These are phyloP conservation scores for Trematocara variabile DNA, from an alignment of 2,113 vertebrate species.

Conservation along the genomic window DNA sequence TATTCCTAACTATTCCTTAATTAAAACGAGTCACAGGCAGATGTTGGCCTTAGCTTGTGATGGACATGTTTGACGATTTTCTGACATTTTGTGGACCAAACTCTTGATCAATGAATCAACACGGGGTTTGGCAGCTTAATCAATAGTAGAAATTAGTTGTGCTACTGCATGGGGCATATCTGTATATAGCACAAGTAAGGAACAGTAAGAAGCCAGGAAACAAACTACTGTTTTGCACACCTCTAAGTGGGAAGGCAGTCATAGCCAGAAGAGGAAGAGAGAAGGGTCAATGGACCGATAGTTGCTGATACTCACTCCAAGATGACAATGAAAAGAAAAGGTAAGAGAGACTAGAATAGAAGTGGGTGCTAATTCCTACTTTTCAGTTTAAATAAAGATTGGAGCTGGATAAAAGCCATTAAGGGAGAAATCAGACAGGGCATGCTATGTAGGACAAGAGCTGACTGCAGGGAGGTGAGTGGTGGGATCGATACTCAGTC, in stretches of 20 bases:
- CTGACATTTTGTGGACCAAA: neutral
- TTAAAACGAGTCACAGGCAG: neutral
- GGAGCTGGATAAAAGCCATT: constrained; percentile 82
- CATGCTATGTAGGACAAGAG: constrained; percentile 82
- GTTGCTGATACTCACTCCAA: constrained; percentile 41
- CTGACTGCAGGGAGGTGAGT: constrained; percentile 82
- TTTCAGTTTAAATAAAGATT: constrained; percentile 85
- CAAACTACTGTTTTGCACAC: constrained; percentile 13
- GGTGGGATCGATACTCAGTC: constrained; percentile 79
- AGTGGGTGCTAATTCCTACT: constrained; percentile 80
- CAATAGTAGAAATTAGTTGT: neutral
- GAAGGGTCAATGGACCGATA: constrained; percentile 42
- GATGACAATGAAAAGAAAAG: constrained; percentile 65
- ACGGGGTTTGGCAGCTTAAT: neutral
- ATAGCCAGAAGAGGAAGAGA: constrained; percentile 25
- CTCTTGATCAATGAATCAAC: neutral
- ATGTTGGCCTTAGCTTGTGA: neutral
- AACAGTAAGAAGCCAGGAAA: neutral
- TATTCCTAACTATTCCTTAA: neutral
- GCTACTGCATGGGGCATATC: neutral
- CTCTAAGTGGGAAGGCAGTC: constrained; percentile 43
- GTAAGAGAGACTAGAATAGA: constrained; percentile 57
- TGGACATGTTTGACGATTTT: neutral
- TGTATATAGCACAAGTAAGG: neutral
- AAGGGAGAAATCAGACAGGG: constrained; percentile 82